Conservation (phyloP, 2,888 invertebrate species). For the Drosophila hamatofila region DNA sequence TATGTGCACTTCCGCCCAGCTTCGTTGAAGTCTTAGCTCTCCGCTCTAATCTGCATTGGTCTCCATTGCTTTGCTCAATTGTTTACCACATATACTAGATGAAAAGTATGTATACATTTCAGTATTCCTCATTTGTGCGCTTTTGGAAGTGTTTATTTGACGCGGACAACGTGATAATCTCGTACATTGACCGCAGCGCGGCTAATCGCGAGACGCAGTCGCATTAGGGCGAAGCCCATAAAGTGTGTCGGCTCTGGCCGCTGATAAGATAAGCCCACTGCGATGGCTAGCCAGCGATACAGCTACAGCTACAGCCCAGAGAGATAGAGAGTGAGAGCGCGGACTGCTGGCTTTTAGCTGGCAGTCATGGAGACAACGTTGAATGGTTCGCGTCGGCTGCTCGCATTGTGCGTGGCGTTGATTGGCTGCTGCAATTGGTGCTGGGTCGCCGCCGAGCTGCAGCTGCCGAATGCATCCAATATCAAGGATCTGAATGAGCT, state of each 20-base stretch:
- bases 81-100: neutral
- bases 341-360: neutral
- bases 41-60: slow-evolving; percentile 9
- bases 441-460: slow-evolving; percentile 27
- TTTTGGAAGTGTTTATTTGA: slow-evolving; percentile 13
- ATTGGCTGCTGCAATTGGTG: slow-evolving; percentile 25
- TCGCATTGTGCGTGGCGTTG: slow-evolving; percentile 18
- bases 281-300: slow-evolving; percentile 1
- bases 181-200: slow-evolving; percentile 44
- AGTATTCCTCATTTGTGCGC: no score
- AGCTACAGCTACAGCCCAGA: neutral
- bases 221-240: slow-evolving; percentile 7
- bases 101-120: no score
- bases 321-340: neutral
- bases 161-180: slow-evolving; percentile 30
- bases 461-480: slow-evolving; percentile 29
- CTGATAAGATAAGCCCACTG: slow-evolving; percentile 44
- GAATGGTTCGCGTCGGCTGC: slow-evolving; percentile 35
- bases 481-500: slow-evolving; percentile 58
- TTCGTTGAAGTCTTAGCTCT: neutral
- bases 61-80: neutral
- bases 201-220: slow-evolving; percentile 30
- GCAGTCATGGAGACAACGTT: slow-evolving; percentile 57
- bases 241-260: slow-evolving; percentile 16
- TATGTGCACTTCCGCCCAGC: slow-evolving; percentile 17